Conservation (phyloP, 2,888 invertebrate genomes). For the Brassicogethes aeneus region DNA sequence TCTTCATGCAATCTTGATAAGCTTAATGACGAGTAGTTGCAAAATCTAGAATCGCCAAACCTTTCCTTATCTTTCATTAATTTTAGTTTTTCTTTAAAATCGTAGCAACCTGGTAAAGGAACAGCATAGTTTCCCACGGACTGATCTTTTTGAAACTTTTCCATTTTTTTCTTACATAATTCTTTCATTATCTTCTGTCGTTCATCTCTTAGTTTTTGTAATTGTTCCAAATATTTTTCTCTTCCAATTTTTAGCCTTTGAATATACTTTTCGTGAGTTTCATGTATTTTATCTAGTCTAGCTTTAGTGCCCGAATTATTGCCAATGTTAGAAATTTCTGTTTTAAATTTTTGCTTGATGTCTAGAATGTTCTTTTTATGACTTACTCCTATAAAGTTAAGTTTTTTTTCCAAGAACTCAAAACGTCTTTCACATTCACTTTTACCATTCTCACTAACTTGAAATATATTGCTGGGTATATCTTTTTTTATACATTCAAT, state of each 20-base stretch:
- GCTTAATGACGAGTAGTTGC: too few species aligned
- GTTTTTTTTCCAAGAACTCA: conserved; percentile 23
- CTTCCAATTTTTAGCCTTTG: conserved; percentile 22
- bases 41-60: too few species aligned
- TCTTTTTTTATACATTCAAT: too few species aligned
- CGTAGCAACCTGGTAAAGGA: conserved; percentile 20
- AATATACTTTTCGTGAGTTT: conserved; percentile 24
- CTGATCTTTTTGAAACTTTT: conserved; percentile 21
- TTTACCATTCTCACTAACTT: too few species aligned
- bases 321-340: conserved; percentile 21
- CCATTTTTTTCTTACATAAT: conserved; percentile 18
- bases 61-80: conserved; percentile 17
- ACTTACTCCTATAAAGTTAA: conserved; percentile 19
- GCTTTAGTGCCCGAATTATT: conserved; percentile 11
- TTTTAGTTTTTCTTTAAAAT: conserved; percentile 23
- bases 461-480: too few species aligned
- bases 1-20: too few species aligned
- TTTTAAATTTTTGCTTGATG: conserved; percentile 24
- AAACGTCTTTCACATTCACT: too few species aligned
- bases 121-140: conserved; percentile 26
- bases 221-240: conserved; percentile 21
- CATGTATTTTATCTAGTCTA: conserved; percentile 21
- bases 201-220: conserved; percentile 24
- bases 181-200: conserved; percentile 19
- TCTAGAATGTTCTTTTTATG: conserved; percentile 23